These are phyloP conservation scores for Apostichopus californicus DNA, from an alignment of 35 echinoderm and acorn worm genomes.

Conservation along the genomic window DNA sequence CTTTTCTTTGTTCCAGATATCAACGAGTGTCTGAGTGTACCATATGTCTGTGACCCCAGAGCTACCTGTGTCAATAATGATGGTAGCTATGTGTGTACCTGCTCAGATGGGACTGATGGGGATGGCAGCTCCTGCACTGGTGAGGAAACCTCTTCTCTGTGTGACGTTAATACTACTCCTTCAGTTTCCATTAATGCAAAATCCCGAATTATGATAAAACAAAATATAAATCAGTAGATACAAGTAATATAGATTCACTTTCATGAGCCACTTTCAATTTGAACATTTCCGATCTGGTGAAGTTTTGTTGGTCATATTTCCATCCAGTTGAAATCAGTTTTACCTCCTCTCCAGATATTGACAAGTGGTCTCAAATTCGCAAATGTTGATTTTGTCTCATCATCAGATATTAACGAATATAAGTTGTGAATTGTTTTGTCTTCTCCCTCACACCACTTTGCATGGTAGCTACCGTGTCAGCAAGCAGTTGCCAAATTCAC, in stretches of 20 bases:
- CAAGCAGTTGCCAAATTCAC: no score
- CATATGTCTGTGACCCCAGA: slow-evolving; percentile 62
- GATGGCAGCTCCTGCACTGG: slow-evolving; percentile 72
- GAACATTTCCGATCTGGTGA: no score
- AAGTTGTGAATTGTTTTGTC: no score
- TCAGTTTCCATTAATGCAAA: not conserved
- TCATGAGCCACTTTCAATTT: not conserved
- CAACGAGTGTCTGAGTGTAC: slow-evolving; percentile 61
- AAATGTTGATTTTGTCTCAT: no score
- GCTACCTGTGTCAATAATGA: slow-evolving; percentile 66
- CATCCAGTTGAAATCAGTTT: no score
- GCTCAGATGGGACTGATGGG: slow-evolving; percentile 54
- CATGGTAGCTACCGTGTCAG: no score
- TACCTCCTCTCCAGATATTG: no score
- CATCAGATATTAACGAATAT: no score
- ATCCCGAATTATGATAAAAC: not conserved
- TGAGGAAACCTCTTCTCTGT: slow-evolving; percentile 11
- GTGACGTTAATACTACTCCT: not conserved
- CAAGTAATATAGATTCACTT: not conserved
- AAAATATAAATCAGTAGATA: not conserved
- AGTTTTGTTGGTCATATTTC: no score
- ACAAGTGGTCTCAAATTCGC: no score
- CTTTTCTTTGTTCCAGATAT: slow-evolving; percentile 66
- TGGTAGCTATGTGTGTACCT: slow-evolving; percentile 72
- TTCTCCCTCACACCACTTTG: no score